Conservation (phyloP, 2,113 vertebrate genomes). For the Mobula birostris region DNA sequence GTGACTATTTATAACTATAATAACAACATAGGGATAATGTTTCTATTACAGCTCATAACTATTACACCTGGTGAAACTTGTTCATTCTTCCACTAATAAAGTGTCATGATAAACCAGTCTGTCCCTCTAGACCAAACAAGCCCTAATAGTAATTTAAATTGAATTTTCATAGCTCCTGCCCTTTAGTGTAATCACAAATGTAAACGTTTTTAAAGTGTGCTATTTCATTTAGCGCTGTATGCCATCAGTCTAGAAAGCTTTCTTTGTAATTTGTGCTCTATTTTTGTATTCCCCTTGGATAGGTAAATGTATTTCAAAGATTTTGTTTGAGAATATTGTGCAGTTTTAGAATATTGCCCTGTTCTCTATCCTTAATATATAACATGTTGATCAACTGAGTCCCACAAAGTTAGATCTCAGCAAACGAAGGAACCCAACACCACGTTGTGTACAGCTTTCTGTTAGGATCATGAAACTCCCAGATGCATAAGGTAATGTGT, state of each 20-base stretch:
- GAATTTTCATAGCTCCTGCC: neutral
- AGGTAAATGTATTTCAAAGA: neutral
- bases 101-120: slow-evolving; percentile 28
- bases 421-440: neutral
- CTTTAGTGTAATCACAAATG: neutral
- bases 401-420: neutral
- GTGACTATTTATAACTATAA: too few species aligned
- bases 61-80: too few species aligned
- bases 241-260: neutral
- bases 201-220: neutral
- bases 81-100: neutral
- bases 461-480: too few species aligned
- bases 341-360: neutral
- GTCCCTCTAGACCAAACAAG: neutral
- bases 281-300: neutral
- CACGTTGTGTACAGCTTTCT: neutral
- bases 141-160: neutral
- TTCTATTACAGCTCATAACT: too few species aligned
- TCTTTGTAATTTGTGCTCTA: neutral
- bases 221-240: neutral
- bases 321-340: neutral
- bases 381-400: neutral
- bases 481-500: too few species aligned
- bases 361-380: neutral
- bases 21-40: too few species aligned